phyloP scores from a whole-genome alignment of 2,113 vertebrate species.

The Scomber scombrus region DNA sequence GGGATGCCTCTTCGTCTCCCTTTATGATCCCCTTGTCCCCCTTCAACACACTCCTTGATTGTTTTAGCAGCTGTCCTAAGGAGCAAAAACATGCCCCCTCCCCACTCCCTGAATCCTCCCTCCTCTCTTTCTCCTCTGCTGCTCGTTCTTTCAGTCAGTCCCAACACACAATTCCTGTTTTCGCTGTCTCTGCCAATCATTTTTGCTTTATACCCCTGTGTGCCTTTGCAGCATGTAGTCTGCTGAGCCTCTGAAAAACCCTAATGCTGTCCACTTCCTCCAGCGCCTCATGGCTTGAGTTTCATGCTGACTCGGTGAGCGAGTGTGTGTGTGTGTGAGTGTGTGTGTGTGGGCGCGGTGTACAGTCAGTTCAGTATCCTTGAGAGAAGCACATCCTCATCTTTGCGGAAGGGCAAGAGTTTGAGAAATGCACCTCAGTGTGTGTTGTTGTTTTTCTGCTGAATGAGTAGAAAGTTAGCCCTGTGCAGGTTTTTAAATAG shows the following conservation, averaged over 20 bases:
- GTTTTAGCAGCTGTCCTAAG: slow-evolving; percentile 82
- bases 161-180: neutral
- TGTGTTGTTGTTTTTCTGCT: slow-evolving; percentile 71
- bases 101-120: slow-evolving; percentile 6
- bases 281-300: slow-evolving; percentile 69
- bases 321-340: slow-evolving; percentile 25
- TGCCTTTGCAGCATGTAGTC: slow-evolving; percentile 41
- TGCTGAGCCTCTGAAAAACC: slow-evolving; percentile 72
- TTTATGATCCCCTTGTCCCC: slow-evolving; percentile 64
- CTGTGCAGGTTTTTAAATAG: slow-evolving; percentile 72
- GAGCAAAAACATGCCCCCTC: slow-evolving; percentile 67
- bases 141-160: slow-evolving; percentile 20
- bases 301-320: slow-evolving; percentile 77
- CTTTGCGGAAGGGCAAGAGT: slow-evolving; percentile 61
- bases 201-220: slow-evolving; percentile 12
- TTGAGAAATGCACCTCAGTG: slow-evolving; percentile 55
- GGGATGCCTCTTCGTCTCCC: slow-evolving; percentile 55
- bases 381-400: slow-evolving; percentile 64
- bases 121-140: neutral
- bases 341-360: neutral
- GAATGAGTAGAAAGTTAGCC: slow-evolving; percentile 73
- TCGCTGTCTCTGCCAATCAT: slow-evolving; percentile 34
- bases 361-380: slow-evolving; percentile 58
- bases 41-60: slow-evolving; percentile 80
- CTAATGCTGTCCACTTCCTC: slow-evolving; percentile 76